Conservation (phyloP, 2,888 invertebrate genomes). For the Steinernema hermaphroditum region DNA sequence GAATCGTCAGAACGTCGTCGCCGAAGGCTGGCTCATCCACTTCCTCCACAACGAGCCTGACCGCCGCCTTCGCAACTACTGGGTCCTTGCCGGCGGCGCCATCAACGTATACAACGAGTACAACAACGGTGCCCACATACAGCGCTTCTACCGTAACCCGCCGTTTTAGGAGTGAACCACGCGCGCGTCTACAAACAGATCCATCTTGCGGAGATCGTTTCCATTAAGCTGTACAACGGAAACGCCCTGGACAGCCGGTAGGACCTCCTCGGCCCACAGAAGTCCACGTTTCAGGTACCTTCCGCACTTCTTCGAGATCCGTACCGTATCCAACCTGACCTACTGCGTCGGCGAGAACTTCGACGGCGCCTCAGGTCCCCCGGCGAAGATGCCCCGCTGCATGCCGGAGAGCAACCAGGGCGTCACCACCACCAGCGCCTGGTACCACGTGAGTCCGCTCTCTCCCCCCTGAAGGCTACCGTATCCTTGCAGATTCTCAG, state of each 20-base stretch:
- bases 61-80: conserved; percentile 64
- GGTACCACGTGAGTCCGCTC: conserved; percentile 50
- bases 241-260: conserved; percentile 52
- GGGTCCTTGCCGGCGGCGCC: conserved; percentile 60
- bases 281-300: conserved; percentile 45
- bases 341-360: conserved; percentile 66
- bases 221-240: conserved; percentile 60
- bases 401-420: conserved; percentile 24
- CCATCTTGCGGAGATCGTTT: conserved; percentile 61
- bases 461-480: not conserved
- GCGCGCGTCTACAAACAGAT: conserved; percentile 56
- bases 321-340: conserved; percentile 54
- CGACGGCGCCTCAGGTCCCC: conserved; percentile 35
- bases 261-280: not conserved
- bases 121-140: conserved; percentile 46
- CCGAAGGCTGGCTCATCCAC: conserved; percentile 67
- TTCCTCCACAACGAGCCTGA: conserved; percentile 56
- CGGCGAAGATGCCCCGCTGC: conserved; percentile 40
- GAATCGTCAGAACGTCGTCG: conserved; percentile 38
- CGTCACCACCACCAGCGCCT: conserved; percentile 51
- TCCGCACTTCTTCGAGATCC: conserved; percentile 66
- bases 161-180: conserved; percentile 51
- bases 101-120: conserved; percentile 64
- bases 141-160: not conserved
- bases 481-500: not conserved